Conservation (phyloP, 2,888 invertebrate genomes). For the Drosophila neotestacea region DNA sequence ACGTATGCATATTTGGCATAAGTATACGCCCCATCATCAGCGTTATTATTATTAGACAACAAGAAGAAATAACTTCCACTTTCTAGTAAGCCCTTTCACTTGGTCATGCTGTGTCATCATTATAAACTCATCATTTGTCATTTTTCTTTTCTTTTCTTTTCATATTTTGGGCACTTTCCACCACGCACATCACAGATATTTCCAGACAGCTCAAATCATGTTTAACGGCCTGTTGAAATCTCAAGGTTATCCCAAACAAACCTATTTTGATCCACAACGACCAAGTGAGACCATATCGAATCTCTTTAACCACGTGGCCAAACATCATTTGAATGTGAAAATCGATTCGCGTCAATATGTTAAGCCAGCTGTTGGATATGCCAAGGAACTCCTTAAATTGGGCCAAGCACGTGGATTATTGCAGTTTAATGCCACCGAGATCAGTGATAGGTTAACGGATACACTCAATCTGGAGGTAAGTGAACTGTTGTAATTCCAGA, state of each 20-base stretch:
- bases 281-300: constrained; percentile 90
- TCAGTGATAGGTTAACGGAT: constrained; percentile 91
- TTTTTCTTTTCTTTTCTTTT: constrained; percentile 31
- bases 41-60: constrained; percentile 50
- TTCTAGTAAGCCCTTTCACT: constrained; percentile 78
- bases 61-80: constrained; percentile 70
- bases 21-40: constrained; percentile 26
- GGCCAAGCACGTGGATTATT: constrained; percentile 90
- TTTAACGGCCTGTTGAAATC: constrained; percentile 91
- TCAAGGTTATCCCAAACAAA: constrained; percentile 90
- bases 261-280: constrained; percentile 89
- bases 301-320: constrained; percentile 89
- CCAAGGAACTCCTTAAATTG: constrained; percentile 90
- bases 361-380: constrained; percentile 90
- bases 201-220: constrained; percentile 89
- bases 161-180: constrained; percentile 15
- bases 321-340: constrained; percentile 89
- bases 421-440: constrained; percentile 89
- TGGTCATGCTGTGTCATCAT: constrained; percentile 63
- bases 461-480: constrained; percentile 90
- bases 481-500: background rate
- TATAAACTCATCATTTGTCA: constrained; percentile 46
- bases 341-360: constrained; percentile 91
- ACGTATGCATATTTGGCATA: constrained; percentile 32
- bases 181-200: constrained; percentile 86